Evolutionary conservation across 2,888 invertebrate species (phyloP).

Genomic region (Serrognathus titanus): DNA sequence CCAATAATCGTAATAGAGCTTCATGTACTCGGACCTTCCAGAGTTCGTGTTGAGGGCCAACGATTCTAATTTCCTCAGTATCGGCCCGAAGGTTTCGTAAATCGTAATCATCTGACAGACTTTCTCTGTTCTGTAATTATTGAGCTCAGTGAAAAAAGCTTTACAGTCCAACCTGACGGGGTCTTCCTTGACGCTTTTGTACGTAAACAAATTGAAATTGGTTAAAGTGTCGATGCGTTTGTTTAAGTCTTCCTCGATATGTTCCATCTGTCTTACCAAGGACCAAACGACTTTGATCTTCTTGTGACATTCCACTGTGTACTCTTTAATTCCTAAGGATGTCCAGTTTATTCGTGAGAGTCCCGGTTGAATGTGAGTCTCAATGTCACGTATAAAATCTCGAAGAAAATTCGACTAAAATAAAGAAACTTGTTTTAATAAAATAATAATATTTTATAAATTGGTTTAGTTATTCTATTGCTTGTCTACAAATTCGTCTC

Average conservation of each 20-base stretch:
- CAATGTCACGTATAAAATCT: conserved; percentile 65
- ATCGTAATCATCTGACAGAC: conserved; percentile 65
- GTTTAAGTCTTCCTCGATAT: conserved; percentile 62
- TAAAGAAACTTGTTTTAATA: not conserved
- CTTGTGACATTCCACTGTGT: conserved; percentile 56
- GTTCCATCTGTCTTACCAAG: conserved; percentile 65
- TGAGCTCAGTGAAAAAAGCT: conserved; percentile 71
- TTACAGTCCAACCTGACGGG: conserved; percentile 38
- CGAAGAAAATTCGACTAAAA: conserved; percentile 63
- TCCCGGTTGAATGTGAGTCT: conserved; percentile 76
- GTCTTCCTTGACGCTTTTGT: conserved; percentile 29
- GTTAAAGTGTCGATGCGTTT: conserved; percentile 56
- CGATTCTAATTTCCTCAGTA: conserved; percentile 82
- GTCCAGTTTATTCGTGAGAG: conserved; percentile 82
- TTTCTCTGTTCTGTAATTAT: conserved; percentile 64
- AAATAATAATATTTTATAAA: too few relatives aligned
- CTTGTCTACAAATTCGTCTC: too few relatives aligned
- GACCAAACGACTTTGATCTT: conserved; percentile 61
- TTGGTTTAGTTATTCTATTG: too few relatives aligned
- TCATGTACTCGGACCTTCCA: conserved; percentile 71
- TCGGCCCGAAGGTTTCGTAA: conserved; percentile 78
- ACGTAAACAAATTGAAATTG: conserved; percentile 58
- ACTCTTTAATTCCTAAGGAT: conserved; percentile 76
- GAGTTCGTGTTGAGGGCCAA: conserved; percentile 76
- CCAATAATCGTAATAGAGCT: conserved; percentile 75